A percentile compares a stretch with the other conserved stretches of the same genome.
Evolutionary conservation across 2,888 invertebrate species (phyloP).

Genomic region (Chrysolina oricalcia): DNA sequence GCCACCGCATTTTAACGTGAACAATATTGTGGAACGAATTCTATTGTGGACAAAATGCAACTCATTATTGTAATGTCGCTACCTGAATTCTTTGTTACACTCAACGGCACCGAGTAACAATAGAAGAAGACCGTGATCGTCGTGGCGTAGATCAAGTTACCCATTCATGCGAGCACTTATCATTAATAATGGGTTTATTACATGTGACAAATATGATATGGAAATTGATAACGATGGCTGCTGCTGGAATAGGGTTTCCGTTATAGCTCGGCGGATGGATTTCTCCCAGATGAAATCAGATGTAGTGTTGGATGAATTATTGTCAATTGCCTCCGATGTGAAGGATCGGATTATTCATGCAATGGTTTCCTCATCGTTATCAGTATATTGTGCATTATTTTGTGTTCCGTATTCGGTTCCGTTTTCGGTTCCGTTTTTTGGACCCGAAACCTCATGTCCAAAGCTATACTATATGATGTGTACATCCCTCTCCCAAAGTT

Average conservation of each 20-base stretch:
- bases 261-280: neutral
- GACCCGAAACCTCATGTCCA: too few relatives aligned
- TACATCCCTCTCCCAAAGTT: too few relatives aligned
- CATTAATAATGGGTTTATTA: slow-evolving; percentile 39
- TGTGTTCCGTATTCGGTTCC: too few relatives aligned
- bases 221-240: neutral
- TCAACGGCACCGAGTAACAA: slow-evolving; percentile 50
- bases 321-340: too few relatives aligned
- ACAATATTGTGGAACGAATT: slow-evolving; percentile 33
- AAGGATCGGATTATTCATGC: too few relatives aligned
- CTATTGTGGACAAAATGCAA: slow-evolving; percentile 32
- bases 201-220: slow-evolving; percentile 14
- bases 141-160: slow-evolving; percentile 43
- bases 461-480: too few relatives aligned
- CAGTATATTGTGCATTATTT: too few relatives aligned
- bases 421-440: too few relatives aligned
- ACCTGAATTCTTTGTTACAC: slow-evolving; percentile 53
- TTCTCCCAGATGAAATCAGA: neutral
- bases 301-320: too few relatives aligned
- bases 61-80: slow-evolving; percentile 40
- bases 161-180: slow-evolving; percentile 36
- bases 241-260: neutral
- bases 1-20: slow-evolving; percentile 21
- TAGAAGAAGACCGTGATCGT: slow-evolving; percentile 43
- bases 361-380: too few relatives aligned